Conservation (phyloP, 2,888 invertebrate species). For the Dryadula phaetusa region DNA sequence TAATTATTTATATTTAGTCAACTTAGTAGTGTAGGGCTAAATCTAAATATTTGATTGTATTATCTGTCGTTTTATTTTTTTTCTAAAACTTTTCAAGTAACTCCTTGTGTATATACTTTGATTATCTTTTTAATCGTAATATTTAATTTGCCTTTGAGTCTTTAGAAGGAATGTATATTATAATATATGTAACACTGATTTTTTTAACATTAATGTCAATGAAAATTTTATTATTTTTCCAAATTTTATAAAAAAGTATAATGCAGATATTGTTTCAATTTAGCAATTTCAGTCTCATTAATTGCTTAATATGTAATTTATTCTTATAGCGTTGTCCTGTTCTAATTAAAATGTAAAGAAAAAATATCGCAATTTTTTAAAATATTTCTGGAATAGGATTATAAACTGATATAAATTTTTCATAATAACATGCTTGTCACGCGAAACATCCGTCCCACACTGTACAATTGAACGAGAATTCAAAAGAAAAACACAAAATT, state of each 20-base stretch:
- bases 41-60: constrained; percentile 12
- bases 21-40: constrained; percentile 1
- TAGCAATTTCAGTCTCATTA: not conserved
- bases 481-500: not conserved
- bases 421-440: constrained; percentile 9
- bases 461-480: constrained; percentile 11
- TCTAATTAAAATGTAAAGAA: constrained; percentile 5
- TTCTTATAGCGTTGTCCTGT: not conserved
- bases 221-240: not conserved
- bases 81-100: not conserved
- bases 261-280: constrained; percentile 8
- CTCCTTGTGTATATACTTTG: not conserved
- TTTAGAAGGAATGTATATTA: not conserved
- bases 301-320: constrained; percentile 2
- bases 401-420: not conserved
- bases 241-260: not conserved
- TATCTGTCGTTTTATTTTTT: not conserved
- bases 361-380: too few species aligned
- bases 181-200: not conserved
- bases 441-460: constrained; percentile 19
- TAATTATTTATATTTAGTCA: constrained; percentile 8
- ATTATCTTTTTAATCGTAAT: not conserved
- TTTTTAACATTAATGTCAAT: not conserved
- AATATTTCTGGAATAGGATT: not conserved
- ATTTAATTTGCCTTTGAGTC: constrained; percentile 4